phyloP scores from a whole-genome alignment of 1,140 invertebrate species.

The Conus betulinus region DNA sequence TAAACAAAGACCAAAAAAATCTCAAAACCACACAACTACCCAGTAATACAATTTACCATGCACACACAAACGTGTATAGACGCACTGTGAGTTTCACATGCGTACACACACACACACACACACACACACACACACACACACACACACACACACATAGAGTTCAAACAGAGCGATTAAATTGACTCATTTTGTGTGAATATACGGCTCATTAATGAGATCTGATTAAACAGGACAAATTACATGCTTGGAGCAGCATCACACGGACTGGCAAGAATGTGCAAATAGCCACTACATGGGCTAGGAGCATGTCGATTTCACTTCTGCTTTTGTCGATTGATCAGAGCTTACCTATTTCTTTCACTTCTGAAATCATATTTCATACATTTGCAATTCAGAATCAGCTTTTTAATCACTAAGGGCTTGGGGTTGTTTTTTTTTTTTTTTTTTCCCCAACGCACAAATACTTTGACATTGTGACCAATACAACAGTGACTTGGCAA shows the following conservation, averaged over 20 bases:
- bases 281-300: background rate
- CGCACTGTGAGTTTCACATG: background rate
- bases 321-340: background rate
- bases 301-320: background rate
- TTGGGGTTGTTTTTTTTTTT: no score
- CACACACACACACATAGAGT: background rate
- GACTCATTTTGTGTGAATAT: background rate
- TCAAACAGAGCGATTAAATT: background rate
- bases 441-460: no score
- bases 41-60: background rate
- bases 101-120: background rate
- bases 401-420: no score
- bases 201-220: background rate
- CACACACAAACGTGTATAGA: background rate
- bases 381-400: no score
- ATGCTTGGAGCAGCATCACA: background rate
- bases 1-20: no score
- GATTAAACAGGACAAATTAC: background rate
- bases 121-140: conserved; percentile 6
- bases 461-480: no score
- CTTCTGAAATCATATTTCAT: no score
- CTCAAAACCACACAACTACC: background rate
- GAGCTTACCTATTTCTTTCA: no score
- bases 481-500: no score
- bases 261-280: background rate